These are phyloP conservation scores for Psittacula derbiana DNA, from an alignment of 2,797 vertebrate genomes.

Conservation along the genomic window DNA sequence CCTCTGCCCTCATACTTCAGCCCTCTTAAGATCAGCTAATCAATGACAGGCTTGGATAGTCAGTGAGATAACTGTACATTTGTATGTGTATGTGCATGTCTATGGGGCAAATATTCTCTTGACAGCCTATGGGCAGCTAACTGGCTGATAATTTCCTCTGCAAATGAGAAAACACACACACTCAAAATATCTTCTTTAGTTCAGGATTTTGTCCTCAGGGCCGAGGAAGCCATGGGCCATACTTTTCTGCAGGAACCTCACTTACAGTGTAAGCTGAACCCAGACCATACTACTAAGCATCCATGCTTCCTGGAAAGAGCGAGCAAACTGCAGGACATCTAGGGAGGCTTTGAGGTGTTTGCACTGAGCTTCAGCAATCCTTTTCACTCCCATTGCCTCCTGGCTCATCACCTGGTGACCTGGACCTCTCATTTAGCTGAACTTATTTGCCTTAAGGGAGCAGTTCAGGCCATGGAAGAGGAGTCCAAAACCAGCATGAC, in stretches of 20 bases:
- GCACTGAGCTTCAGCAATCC: background rate
- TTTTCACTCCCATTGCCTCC: background rate
- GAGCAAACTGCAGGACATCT: background rate
- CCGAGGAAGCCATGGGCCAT: background rate
- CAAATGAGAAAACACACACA: background rate
- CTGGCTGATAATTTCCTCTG: background rate
- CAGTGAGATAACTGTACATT: background rate
- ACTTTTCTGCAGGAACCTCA: background rate
- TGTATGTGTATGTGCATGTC: background rate
- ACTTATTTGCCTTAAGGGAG: background rate
- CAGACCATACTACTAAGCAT: background rate
- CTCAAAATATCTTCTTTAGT: background rate
- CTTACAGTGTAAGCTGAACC: background rate
- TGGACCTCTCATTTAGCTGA: background rate
- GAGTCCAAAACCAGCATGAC: background rate
- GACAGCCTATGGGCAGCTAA: background rate
- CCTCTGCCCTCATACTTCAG: background rate
- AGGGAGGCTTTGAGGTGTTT: background rate
- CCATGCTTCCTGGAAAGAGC: background rate
- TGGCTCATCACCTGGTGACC: background rate
- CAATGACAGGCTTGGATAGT: background rate
- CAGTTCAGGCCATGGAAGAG: background rate
- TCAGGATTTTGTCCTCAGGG: background rate
- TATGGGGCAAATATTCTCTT: background rate
- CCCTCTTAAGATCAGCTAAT: background rate